Evolutionary conservation across 2,888 invertebrate species (phyloP).

Genomic region (Chrysolina haemoptera): DNA sequence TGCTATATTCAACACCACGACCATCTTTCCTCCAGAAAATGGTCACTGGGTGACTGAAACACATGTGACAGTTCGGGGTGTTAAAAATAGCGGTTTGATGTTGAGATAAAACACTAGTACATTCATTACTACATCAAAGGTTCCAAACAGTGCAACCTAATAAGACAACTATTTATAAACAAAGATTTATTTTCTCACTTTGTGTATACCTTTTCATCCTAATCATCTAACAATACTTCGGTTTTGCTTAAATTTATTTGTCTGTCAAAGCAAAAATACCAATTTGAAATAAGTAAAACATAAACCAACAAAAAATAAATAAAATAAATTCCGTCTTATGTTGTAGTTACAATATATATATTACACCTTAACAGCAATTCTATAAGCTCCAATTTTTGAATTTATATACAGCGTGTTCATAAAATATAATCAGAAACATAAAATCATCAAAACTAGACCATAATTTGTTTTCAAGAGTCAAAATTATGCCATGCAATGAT

Average conservation of each 20-base stretch:
- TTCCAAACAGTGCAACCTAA: background rate
- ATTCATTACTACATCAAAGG: no score
- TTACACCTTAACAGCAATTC: conserved; percentile 45
- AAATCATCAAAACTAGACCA: background rate
- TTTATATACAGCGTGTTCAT: conserved; percentile 42
- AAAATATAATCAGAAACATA: conserved; percentile 6
- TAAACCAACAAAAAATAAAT: conserved; percentile 17
- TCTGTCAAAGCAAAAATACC: conserved; percentile 33
- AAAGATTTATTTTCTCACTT: conserved; percentile 53
- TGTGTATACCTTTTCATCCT: conserved; percentile 43
- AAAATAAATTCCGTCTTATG: conserved; percentile 8
- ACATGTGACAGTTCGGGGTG: no score
- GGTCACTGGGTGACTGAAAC: no score
- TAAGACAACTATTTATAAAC: conserved; percentile 43
- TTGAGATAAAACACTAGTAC: no score
- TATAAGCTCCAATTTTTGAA: conserved; percentile 38
- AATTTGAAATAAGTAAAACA: conserved; percentile 40
- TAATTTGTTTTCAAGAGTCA: background rate
- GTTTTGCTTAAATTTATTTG: conserved; percentile 43
- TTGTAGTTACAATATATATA: conserved; percentile 40
- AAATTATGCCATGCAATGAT: background rate
- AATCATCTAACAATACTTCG: conserved; percentile 49
- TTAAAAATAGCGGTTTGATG: no score
- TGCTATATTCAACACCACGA: no score
- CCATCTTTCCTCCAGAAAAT: no score